Base-by-base conservation (phyloP, 2,888 invertebrate genomes). In the Hyppa rectilinea region DNA sequence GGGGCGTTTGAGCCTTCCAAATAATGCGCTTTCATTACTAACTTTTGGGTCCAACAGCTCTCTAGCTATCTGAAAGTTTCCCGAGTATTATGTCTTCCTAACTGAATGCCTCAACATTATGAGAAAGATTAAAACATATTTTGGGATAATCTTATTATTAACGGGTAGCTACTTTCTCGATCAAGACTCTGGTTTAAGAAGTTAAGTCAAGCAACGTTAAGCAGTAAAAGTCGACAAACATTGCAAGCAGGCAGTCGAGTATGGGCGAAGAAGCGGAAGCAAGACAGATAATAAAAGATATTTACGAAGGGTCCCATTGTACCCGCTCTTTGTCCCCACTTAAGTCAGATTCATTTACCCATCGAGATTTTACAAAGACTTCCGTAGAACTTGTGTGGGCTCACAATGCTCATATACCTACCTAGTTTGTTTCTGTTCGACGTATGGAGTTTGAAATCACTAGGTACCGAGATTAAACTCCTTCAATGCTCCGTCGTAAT, bases 281-380 rank as follows among this genome's bases (percentile, higher is more conserved):
- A 83, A 82, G 82, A 75, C 80, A 81, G 84, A 88, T 87, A 87
- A 88, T 90, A 90, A 89, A 88, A 87, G 89, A 89, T 91, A 89
- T 90, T 92, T 90, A 88, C 89, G 71, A 86, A 88, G 86, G 84
- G 80, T 79, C 75, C 84, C 84, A 90, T 91, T 92, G 91, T 91
- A 85, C 83, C 83, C 72, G 81, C 79, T 85, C 87, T 86, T 89
- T 89, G 90, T 91, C 83, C 85, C 76, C 72, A 77, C 86, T 88
- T 80, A 72, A 85, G 85, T 80, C 74, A 85, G 86, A 84, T 87
- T 85, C 80, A 87, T 88, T 87, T 89, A 85, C 84, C 75, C 83
- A 86, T 87, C 74, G 85, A 84, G 85, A 85, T 88, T 88, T 88
- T 82, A 84, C 86, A 87, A 88, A 87, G 85, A 81, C 76, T 75